phyloP scores from a whole-genome alignment of 2,888 invertebrate genomes.

The Danaus chrysippus region DNA sequence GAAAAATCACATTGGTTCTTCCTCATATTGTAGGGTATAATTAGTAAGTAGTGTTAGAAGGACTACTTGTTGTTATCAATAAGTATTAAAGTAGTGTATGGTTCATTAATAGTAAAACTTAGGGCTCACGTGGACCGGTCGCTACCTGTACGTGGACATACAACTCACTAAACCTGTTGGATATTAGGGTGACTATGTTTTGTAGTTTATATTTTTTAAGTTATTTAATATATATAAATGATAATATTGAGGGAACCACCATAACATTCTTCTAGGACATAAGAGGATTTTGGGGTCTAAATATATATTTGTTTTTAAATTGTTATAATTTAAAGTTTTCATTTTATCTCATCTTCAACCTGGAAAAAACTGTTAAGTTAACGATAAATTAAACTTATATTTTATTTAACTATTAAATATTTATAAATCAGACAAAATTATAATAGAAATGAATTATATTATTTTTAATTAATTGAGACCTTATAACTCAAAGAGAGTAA shows the following conservation, averaged over 20 bases:
- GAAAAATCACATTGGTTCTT: too few species aligned
- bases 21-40: too few species aligned
- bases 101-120: conserved; percentile 27
- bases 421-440: too few species aligned
- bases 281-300: too few species aligned
- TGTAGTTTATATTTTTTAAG: conserved; percentile 7
- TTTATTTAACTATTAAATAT: too few species aligned
- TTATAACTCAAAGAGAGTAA: too few species aligned
- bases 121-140: conserved; percentile 50
- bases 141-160: conserved; percentile 35
- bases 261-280: not conserved
- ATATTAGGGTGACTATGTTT: conserved; percentile 44
- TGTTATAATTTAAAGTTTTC: not conserved
- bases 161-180: conserved; percentile 63
- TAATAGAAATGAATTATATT: too few species aligned
- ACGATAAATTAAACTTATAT: not conserved
- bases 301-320: not conserved
- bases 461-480: too few species aligned
- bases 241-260: not conserved
- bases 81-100: conserved; percentile 14
- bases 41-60: conserved; percentile 14
- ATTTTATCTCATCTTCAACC: not conserved
- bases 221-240: not conserved
- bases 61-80: not conserved
- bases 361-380: too few species aligned